These are phyloP conservation scores for Cotesia typhae DNA, from an alignment of 1,140 invertebrate genomes.

Conservation along the genomic window DNA sequence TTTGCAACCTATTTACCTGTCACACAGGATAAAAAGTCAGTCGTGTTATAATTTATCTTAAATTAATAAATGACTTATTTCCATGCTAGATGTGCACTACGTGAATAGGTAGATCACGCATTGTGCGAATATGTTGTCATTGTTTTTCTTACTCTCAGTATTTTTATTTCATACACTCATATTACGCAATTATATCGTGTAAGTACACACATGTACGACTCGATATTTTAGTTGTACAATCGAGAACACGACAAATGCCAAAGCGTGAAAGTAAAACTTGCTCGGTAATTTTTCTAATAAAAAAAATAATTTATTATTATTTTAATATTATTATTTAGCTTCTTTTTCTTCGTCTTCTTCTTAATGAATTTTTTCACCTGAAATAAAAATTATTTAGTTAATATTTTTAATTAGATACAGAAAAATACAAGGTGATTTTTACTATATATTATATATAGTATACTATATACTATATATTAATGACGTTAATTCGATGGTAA, in stretches of 20 bases:
- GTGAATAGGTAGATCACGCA: slow-evolving; percentile 35
- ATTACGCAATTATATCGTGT: slow-evolving; percentile 13
- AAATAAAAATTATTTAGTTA: no score
- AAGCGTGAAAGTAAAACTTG: slow-evolving; percentile 9
- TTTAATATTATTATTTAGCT: no score
- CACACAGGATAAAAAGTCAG: no score
- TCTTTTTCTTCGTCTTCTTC: no score
- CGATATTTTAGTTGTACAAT: not conserved
- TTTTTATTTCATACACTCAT: not conserved
- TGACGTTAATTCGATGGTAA: no score
- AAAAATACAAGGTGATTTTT: no score
- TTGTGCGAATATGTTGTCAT: slow-evolving; percentile 22
- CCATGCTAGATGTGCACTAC: slow-evolving; percentile 30
- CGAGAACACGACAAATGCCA: slow-evolving; percentile 8
- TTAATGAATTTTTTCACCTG: no score
- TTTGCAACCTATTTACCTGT: no score
- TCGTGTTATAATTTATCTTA: slow-evolving; percentile 31
- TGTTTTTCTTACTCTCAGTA: not conserved
- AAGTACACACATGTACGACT: not conserved
- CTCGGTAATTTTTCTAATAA: not conserved
- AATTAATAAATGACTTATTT: slow-evolving; percentile 48
- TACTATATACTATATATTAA: no score
- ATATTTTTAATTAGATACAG: no score
- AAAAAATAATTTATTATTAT: no score
- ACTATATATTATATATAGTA: no score